Percentiles rank a stretch among this genome's conserved stretches.
These are phyloP conservation scores for Sisyra terminalis DNA, from an alignment of 2,888 invertebrate species.

Conservation along the genomic window DNA sequence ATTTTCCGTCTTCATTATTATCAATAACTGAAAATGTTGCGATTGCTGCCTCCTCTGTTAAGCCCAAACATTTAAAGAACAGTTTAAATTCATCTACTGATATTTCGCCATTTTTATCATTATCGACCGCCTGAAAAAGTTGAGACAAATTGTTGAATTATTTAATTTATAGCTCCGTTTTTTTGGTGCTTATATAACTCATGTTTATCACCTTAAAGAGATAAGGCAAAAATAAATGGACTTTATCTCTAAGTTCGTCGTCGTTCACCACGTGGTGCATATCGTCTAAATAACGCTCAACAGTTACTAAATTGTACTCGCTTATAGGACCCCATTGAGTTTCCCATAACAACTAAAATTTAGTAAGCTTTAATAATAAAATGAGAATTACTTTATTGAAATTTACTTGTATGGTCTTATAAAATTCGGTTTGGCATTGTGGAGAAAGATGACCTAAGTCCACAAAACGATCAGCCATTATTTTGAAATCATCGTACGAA, in stretches of 20 bases:
- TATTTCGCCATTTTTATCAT: conserved; percentile 60
- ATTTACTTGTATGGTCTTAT: conserved; percentile 46
- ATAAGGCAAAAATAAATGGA: conserved; percentile 63
- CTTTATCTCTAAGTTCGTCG: conserved; percentile 51
- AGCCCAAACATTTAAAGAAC: conserved; percentile 65
- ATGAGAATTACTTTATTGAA: not conserved
- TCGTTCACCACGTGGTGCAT: conserved; percentile 72
- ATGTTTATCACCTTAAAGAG: conserved; percentile 49
- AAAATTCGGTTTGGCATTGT: conserved; percentile 50
- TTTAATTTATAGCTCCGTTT: conserved; percentile 1
- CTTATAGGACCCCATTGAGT: conserved; percentile 69
- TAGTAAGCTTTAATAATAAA: not conserved
- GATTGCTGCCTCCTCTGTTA: conserved; percentile 56
- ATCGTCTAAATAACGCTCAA: conserved; percentile 66
- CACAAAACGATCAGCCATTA: conserved; percentile 57
- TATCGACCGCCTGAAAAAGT: conserved; percentile 55
- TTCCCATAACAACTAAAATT: conserved; percentile 53
- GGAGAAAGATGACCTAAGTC: conserved; percentile 55
- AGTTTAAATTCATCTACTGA: conserved; percentile 67
- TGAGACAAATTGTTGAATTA: conserved; percentile 6
- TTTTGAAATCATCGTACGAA: conserved; percentile 63
- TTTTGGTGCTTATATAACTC: not conserved
- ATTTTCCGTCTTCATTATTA: conserved; percentile 58
- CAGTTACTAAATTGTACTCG: conserved; percentile 65
- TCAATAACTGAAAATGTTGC: conserved; percentile 66